Conservation (phyloP, 2,113 vertebrate species). For the Nannobrachium achirus region DNA sequence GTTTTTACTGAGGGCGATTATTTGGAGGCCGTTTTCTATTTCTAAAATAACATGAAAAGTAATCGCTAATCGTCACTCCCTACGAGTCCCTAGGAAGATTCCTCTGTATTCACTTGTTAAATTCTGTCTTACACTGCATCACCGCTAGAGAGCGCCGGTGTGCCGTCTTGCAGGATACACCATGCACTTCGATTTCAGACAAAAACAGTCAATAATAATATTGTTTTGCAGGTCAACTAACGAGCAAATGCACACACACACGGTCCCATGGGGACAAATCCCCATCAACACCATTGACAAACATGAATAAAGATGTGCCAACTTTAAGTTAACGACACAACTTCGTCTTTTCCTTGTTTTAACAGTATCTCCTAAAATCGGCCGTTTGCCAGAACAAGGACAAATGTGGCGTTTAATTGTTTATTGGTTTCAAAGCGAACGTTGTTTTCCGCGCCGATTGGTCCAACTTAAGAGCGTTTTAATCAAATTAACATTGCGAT, state of each 20-base stretch:
- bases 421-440: slow-evolving; percentile 27
- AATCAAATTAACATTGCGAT: slow-evolving; percentile 58
- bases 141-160: slow-evolving; percentile 75
- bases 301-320: slow-evolving; percentile 45
- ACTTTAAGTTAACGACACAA: slow-evolving; percentile 78
- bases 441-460: slow-evolving; percentile 54
- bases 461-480: slow-evolving; percentile 65
- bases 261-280: slow-evolving; percentile 31
- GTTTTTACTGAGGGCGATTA: neutral
- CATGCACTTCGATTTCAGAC: slow-evolving; percentile 77
- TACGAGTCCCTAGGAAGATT: too few relatives aligned
- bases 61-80: neutral
- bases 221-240: slow-evolving; percentile 63
- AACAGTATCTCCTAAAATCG: slow-evolving; percentile 75
- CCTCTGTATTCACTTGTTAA: slow-evolving; percentile 56
- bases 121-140: slow-evolving; percentile 50
- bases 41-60: neutral
- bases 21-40: neutral
- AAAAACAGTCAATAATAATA: slow-evolving; percentile 79
- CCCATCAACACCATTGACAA: slow-evolving; percentile 36
- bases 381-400: slow-evolving; percentile 47
- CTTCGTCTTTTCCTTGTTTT: slow-evolving; percentile 84
- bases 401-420: slow-evolving; percentile 19
- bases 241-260: slow-evolving; percentile 49
- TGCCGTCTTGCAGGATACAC: slow-evolving; percentile 63